Conservation (phyloP, 2,888 invertebrate species). For the Dexiosoma caninum region DNA sequence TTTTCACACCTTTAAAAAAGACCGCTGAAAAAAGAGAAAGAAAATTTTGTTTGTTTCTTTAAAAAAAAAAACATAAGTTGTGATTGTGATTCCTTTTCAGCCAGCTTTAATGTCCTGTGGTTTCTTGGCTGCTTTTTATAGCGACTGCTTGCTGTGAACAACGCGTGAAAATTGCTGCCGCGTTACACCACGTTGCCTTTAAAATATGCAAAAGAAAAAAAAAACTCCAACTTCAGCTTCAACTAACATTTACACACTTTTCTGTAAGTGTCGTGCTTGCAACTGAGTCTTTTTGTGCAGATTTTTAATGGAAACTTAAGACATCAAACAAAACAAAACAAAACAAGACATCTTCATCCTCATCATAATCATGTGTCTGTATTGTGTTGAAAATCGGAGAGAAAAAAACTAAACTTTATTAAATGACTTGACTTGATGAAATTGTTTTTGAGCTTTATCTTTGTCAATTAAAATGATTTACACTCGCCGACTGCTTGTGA, state of each 20-base stretch:
- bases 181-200: constrained; percentile 58
- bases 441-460: constrained; percentile 11
- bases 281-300: neutral
- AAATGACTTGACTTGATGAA: constrained; percentile 67
- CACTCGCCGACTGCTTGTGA: neutral
- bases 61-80: too few species aligned
- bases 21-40: neutral
- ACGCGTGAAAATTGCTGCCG: constrained; percentile 67
- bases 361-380: constrained; percentile 31
- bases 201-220: neutral
- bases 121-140: neutral
- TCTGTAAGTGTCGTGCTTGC: constrained; percentile 17
- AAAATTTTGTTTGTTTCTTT: constrained; percentile 4
- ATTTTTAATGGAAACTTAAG: neutral
- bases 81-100: neutral
- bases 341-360: constrained; percentile 55
- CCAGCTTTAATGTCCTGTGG: constrained; percentile 40
- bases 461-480: neutral
- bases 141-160: constrained; percentile 66
- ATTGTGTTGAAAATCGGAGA: constrained; percentile 31
- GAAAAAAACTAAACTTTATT: constrained; percentile 65
- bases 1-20: constrained; percentile 39
- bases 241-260: constrained; percentile 32
- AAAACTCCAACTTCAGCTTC: neutral
- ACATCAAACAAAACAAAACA: constrained; percentile 7